These are phyloP conservation scores for Ophonus ardosiacus DNA, from an alignment of 2,888 invertebrate genomes.

Conservation along the genomic window DNA sequence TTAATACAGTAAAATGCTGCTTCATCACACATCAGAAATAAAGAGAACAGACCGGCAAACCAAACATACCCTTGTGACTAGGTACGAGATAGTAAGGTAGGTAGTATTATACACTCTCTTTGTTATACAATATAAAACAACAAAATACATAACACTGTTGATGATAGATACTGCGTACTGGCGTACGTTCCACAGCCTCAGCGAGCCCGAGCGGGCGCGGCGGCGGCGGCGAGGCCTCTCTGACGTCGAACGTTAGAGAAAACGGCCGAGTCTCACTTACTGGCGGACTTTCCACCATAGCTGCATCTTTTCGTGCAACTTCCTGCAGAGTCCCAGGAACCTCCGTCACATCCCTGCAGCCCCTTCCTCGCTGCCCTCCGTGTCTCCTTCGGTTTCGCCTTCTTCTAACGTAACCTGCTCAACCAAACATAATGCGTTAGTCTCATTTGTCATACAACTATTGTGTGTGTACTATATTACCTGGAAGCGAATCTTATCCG, in stretches of 20 bases:
- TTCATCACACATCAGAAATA: conserved; percentile 62
- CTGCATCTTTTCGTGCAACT: conserved; percentile 93
- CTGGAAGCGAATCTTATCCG: conserved; percentile 85
- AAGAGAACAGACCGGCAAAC: conserved; percentile 63
- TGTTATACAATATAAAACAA: conserved; percentile 65
- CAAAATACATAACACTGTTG: conserved; percentile 64
- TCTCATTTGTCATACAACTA: not conserved
- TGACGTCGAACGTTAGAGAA: conserved; percentile 31
- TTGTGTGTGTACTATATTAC: conserved; percentile 73
- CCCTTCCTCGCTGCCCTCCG: conserved; percentile 77
- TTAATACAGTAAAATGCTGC: conserved; percentile 63
- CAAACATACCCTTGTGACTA: conserved; percentile 64
- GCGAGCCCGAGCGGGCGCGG: conserved; percentile 55
- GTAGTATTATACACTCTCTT: conserved; percentile 64
- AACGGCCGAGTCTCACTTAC: conserved; percentile 69
- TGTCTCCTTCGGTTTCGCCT: conserved; percentile 82
- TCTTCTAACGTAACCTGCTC: conserved; percentile 90
- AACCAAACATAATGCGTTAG: not conserved
- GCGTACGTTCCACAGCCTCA: conserved; percentile 56
- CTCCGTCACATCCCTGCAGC: conserved; percentile 94
- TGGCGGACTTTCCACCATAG: conserved; percentile 93
- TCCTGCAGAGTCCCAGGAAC: conserved; percentile 93
- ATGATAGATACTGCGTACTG: conserved; percentile 60
- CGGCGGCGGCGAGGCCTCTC: conserved; percentile 47
- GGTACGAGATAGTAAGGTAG: conserved; percentile 63